Percentiles rank a stretch among this genome's conserved stretches.
Evolutionary conservation across 2,888 invertebrate species (phyloP).

Genomic region (Amaurobius ferox): DNA sequence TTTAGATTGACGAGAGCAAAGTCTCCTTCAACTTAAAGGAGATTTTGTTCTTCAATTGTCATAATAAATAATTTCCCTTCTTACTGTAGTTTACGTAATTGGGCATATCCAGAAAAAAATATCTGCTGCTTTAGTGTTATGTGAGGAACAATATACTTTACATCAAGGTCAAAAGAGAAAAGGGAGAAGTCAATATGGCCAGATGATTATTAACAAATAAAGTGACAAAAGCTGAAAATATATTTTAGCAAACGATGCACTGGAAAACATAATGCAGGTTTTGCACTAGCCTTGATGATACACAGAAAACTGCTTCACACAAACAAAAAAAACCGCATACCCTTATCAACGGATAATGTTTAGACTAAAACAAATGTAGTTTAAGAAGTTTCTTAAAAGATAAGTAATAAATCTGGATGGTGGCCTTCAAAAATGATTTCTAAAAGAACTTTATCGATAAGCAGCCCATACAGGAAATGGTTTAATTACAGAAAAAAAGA

Average conservation of each 20-base stretch:
- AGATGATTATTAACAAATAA: slow-evolving; percentile 46
- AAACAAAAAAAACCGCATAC: neutral
- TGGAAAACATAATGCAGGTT: neutral
- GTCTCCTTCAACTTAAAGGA: slow-evolving; percentile 40
- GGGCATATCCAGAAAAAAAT: slow-evolving; percentile 38
- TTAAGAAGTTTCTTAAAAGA: slow-evolving; percentile 5
- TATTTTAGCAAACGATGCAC: neutral
- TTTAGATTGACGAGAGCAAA: slow-evolving; percentile 14
- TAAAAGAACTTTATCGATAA: slow-evolving; percentile 2
- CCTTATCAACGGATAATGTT: neutral
- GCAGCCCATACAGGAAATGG: neutral
- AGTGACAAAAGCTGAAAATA: slow-evolving; percentile 32
- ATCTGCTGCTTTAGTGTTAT: slow-evolving; percentile 20
- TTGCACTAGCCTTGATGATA: neutral
- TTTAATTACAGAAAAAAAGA: slow-evolving; percentile 7
- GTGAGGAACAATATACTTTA: slow-evolving; percentile 29
- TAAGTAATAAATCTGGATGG: neutral
- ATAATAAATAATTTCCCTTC: slow-evolving; percentile 61
- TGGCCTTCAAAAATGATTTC: neutral
- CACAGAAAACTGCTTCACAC: neutral
- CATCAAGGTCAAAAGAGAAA: slow-evolving; percentile 52
- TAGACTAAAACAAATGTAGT: neutral
- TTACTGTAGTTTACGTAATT: slow-evolving; percentile 63
- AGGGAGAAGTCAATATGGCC: slow-evolving; percentile 41
- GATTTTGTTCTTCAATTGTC: slow-evolving; percentile 53